Evolutionary conservation across 2,888 invertebrate species (phyloP).

Genomic region (Pollenia angustigena): DNA sequence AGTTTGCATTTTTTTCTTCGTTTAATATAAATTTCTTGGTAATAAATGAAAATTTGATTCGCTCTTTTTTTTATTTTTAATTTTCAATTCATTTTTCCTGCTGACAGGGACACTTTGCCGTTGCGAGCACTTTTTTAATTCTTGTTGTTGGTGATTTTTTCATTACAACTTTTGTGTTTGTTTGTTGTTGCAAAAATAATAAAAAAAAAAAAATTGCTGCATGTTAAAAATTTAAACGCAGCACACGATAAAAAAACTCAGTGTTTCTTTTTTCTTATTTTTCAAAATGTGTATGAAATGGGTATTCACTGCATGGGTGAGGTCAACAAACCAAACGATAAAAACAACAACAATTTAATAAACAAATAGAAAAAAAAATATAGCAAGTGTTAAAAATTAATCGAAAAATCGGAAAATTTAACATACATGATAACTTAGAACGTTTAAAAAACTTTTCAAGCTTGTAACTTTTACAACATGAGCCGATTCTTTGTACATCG

Average conservation of each 20-base stretch:
- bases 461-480: no score
- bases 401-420: neutral
- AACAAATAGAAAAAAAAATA: constrained; percentile 10
- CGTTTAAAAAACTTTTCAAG: no score
- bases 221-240: constrained; percentile 54
- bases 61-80: constrained; percentile 23
- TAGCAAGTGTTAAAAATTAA: constrained; percentile 11
- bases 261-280: neutral
- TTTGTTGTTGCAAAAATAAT: constrained; percentile 24
- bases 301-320: constrained; percentile 48
- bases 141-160: constrained; percentile 7
- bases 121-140: neutral
- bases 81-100: constrained; percentile 60
- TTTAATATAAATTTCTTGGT: constrained; percentile 25
- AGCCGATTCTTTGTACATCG: no score
- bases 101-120: constrained; percentile 66
- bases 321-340: constrained; percentile 69
- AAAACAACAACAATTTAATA: constrained; percentile 11
- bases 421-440: no score
- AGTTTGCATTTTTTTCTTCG: constrained; percentile 13
- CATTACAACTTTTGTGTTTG: constrained; percentile 10
- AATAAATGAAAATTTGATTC: constrained; percentile 42
- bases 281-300: neutral
- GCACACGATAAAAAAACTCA: constrained; percentile 42
- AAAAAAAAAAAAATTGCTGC: constrained; percentile 38